These are phyloP conservation scores for Acropternis orthonyx DNA, from an alignment of 2,797 vertebrate genomes.

Conservation along the genomic window DNA sequence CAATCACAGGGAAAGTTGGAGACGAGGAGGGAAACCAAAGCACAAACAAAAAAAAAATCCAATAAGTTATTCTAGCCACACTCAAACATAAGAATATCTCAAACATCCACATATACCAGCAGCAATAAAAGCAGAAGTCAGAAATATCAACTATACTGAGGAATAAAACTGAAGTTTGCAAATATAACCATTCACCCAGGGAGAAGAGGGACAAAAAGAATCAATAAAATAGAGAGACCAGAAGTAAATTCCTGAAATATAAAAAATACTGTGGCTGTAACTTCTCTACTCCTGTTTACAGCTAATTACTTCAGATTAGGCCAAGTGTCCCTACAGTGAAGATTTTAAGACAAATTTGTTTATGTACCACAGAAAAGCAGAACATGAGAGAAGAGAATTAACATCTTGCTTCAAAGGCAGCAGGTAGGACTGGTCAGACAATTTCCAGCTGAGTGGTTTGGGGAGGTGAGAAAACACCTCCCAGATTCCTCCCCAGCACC, in stretches of 20 bases:
- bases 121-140: not conserved
- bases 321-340: not conserved
- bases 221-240: not conserved
- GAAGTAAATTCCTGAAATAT: not conserved
- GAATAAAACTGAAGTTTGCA: not conserved
- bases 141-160: not conserved
- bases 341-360: not conserved
- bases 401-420: not conserved
- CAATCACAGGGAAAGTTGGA: not conserved
- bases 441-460: not conserved
- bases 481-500: not conserved
- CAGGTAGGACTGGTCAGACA: not conserved
- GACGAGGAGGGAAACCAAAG: not conserved
- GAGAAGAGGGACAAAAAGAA: not conserved
- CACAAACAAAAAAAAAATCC: not conserved
- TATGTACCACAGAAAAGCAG: not conserved
- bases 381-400: accelerated
- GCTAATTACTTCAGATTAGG: not conserved
- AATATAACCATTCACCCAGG: not conserved
- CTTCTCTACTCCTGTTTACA: not conserved
- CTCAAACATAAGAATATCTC: not conserved
- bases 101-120: not conserved
- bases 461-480: not conserved
- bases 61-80: not conserved
- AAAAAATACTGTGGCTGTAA: not conserved